These are phyloP conservation scores for Conus ventricosus DNA, from an alignment of 1,140 invertebrate species.

Conservation along the genomic window DNA sequence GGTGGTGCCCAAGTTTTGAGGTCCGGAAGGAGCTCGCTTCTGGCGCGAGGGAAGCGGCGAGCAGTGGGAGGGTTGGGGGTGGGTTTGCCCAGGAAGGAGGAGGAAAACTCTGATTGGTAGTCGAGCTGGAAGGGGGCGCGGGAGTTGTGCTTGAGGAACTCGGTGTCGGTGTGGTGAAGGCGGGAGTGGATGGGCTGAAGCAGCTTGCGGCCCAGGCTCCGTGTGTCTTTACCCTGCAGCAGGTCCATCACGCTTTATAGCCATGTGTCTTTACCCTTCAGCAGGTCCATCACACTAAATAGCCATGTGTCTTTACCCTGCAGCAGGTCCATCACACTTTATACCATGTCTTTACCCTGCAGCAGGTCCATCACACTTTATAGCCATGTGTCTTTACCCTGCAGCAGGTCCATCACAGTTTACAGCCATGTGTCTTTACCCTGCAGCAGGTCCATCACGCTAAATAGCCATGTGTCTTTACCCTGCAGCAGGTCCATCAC, in stretches of 20 bases:
- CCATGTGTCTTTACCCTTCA: constrained; percentile 54
- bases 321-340: neutral
- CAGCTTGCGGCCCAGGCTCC: constrained; percentile 51
- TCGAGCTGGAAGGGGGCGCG: constrained; percentile 44
- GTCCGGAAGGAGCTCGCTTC: constrained; percentile 41
- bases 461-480: constrained; percentile 45
- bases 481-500: constrained; percentile 41
- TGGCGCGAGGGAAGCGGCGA: constrained; percentile 54
- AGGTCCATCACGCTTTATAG: neutral
- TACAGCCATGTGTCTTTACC: constrained; percentile 52
- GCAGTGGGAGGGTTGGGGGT: constrained; percentile 43
- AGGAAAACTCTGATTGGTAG: constrained; percentile 55
- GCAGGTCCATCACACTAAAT: neutral
- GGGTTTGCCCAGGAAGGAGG: constrained; percentile 52
- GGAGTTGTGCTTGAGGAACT: constrained; percentile 58
- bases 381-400: constrained; percentile 57
- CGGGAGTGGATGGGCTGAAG: constrained; percentile 48
- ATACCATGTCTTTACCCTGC: constrained; percentile 56
- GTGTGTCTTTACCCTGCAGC: constrained; percentile 51
- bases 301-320: constrained; percentile 56
- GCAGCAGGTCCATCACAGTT: neutral
- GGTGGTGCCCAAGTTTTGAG: constrained; percentile 46
- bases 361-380: neutral
- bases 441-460: constrained; percentile 27
- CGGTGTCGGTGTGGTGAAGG: constrained; percentile 58